Evolutionary conservation across 2,113 vertebrate genomes (phyloP), one percentile per base, ranked within the genome.

Genomic region (Psittacula cyanocephala): DNA sequence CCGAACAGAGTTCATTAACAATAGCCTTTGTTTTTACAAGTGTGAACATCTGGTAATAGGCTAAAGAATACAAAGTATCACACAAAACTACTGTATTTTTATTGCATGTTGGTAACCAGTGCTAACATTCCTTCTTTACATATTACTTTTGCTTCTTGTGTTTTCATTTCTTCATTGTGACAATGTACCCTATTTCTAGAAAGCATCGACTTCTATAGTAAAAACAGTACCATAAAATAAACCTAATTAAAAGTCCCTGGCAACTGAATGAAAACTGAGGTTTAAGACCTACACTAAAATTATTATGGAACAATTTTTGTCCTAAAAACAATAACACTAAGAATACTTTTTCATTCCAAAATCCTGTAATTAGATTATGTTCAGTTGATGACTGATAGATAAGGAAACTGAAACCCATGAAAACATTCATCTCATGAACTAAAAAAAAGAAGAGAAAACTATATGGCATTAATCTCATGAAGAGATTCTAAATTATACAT

Each of bases 401-500:
- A 67, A 62, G 27, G 44, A 70, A 86, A 77, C 37, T 89, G 71
- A 89, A 62, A 87, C 67, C n/a, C 28, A 65, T 71, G n/a, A 81
- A 92, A 86, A 63, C 60, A 96, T 52, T 53, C 50, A 79, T 91
- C 59, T 86, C 59, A 46, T 63, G 15, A 74, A 29, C 13, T 37
- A 17, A 39, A 46, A 78, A 81, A 68, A 69, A 7, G 13, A 37
- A 74, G 37, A 41, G 53, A 60, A n/a, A n/a, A 9, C 13, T 47
- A 18, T 68, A 50, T 19, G 33, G 69, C 50, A 83, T 67, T 94
- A 90, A 93, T 92, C 88, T 96, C 82, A 62, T 64, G 25, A 90
- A 91, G 65, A 91, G 31, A 91, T 60, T 80, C 72, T 94, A 94
- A 97, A 96, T 97, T 96, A 96, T 39, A 93, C 44, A 79, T 94